Percentiles rank a stretch among this genome's conserved stretches.
Evolutionary conservation across 2,888 invertebrate species (phyloP).

Genomic region (Pyrochroa serraticornis): DNA sequence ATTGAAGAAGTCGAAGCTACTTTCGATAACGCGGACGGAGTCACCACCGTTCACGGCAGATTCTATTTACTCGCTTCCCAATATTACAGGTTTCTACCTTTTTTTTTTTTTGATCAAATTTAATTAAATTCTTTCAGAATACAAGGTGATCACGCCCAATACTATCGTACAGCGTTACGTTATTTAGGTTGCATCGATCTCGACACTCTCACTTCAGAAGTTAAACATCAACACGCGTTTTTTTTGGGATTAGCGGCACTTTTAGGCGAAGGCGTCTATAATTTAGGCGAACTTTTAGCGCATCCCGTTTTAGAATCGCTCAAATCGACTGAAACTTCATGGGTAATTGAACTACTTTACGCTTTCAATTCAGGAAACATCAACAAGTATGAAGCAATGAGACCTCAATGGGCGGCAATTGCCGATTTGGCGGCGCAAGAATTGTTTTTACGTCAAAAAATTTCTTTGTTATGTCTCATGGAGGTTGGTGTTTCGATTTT

Average conservation of each 20-base stretch:
- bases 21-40: slow-evolving; percentile 88
- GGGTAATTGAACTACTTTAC: slow-evolving; percentile 85
- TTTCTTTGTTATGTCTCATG: slow-evolving; percentile 94
- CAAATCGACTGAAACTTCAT: slow-evolving; percentile 79
- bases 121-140: slow-evolving; percentile 56
- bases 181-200: slow-evolving; percentile 73
- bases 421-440: slow-evolving; percentile 86
- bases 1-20: slow-evolving; percentile 86
- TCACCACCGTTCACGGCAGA: slow-evolving; percentile 91
- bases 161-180: slow-evolving; percentile 92
- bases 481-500: slow-evolving; percentile 63
- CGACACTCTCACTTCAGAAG: slow-evolving; percentile 67
- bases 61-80: slow-evolving; percentile 93
- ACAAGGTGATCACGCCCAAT: slow-evolving; percentile 89
- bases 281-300: slow-evolving; percentile 94
- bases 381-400: slow-evolving; percentile 73
- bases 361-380: slow-evolving; percentile 89
- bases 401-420: slow-evolving; percentile 76
- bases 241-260: slow-evolving; percentile 93
- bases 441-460: slow-evolving; percentile 84
- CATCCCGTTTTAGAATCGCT: slow-evolving; percentile 92
- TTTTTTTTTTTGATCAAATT: neutral
- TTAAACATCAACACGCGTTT: slow-evolving; percentile 82
- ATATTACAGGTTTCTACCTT: slow-evolving; percentile 71
- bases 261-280: slow-evolving; percentile 93